A percentile compares a stretch with the other conserved stretches of the same genome.
phyloP scores from a whole-genome alignment of 2,797 vertebrate species.

The Eleutherodactylus coqui region DNA sequence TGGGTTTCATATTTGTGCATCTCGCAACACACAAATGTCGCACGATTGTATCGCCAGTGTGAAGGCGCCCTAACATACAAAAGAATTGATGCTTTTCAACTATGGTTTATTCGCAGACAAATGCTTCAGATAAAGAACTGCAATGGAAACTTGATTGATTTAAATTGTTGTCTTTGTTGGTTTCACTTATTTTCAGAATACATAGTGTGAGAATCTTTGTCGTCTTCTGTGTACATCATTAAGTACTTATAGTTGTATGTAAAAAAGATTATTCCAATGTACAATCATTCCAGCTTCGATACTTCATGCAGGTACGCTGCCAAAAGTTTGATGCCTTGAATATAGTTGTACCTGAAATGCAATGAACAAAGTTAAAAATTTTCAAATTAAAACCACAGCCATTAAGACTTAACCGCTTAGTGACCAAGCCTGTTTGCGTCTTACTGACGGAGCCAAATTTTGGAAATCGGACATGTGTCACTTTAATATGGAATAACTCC shows the following conservation, averaged over 20 bases:
- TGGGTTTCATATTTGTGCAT: too few relatives aligned
- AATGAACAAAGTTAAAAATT: not conserved
- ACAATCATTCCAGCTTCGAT: constrained; percentile 81
- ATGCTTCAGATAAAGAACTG: not conserved
- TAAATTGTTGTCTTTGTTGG: not conserved
- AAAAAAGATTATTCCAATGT: not conserved
- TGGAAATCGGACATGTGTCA: too few relatives aligned
- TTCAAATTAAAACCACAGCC: not conserved
- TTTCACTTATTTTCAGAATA: not conserved
- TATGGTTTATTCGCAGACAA: too few relatives aligned
- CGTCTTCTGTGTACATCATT: not conserved
- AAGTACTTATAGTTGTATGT: not conserved
- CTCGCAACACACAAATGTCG: too few relatives aligned
- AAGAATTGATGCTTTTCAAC: too few relatives aligned
- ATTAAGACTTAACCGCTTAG: too few relatives aligned
- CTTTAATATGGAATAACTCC: too few relatives aligned
- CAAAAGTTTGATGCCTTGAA: constrained; percentile 92
- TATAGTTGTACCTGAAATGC: constrained; percentile 86
- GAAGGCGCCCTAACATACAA: too few relatives aligned
- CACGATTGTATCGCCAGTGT: too few relatives aligned
- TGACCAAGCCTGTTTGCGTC: too few relatives aligned
- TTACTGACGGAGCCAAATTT: too few relatives aligned
- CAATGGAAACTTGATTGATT: not conserved
- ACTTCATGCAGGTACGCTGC: constrained; percentile 94
- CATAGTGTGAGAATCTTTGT: not conserved